phyloP scores from a whole-genome alignment of 2,113 vertebrate species.

The Stegostoma tigrinum region DNA sequence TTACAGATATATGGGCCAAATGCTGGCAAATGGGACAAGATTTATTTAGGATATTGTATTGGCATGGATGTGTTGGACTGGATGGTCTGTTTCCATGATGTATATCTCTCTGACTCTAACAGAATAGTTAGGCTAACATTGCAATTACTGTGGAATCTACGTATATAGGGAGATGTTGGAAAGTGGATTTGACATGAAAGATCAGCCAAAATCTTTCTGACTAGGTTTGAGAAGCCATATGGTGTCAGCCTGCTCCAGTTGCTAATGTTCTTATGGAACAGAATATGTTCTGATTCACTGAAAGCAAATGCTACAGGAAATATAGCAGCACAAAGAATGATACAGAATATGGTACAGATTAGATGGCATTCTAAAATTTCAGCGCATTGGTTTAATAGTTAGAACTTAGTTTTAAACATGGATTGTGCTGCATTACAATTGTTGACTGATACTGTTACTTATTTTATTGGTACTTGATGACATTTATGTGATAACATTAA shows the following conservation, averaged over 20 bases:
- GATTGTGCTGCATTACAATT: not conserved
- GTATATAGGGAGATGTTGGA: not conserved
- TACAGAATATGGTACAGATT: not conserved
- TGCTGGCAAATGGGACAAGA: no score
- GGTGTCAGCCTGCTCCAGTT: not conserved
- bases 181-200: not conserved
- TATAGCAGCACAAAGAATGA: not conserved
- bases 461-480: not conserved
- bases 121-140: not conserved
- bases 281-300: not conserved
- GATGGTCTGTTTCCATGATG: no score
- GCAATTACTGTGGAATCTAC: not conserved
- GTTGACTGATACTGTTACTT: not conserved
- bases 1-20: no score
- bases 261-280: not conserved
- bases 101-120: no score
- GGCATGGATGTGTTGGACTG: no score
- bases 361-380: not conserved
- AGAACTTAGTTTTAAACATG: not conserved
- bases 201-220: not conserved
- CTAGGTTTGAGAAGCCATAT: not conserved
- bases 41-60: no score
- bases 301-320: not conserved
- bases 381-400: not conserved
- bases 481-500: not conserved